Conservation (phyloP, 2,797 vertebrate genomes). For the Mareca penelope region DNA sequence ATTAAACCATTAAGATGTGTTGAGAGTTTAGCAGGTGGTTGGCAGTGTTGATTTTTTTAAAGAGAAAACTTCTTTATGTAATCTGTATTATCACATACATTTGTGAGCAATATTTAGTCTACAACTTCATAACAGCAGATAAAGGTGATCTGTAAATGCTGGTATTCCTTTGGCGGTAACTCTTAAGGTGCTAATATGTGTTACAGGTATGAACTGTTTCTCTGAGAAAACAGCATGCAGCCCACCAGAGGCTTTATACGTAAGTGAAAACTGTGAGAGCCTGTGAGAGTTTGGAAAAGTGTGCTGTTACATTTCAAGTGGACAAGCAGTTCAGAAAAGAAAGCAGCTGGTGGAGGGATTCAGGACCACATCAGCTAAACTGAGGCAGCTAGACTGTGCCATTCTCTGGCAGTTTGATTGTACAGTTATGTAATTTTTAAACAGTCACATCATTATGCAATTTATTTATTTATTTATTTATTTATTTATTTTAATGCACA, state of each 20-base stretch:
- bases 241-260: neutral
- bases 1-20: neutral
- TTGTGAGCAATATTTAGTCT: neutral
- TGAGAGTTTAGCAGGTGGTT: neutral
- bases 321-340: neutral
- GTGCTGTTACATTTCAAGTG: conserved; percentile 6
- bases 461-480: neutral
- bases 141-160: neutral
- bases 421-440: conserved; percentile 54
- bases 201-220: neutral
- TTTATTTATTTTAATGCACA: neutral
- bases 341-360: neutral
- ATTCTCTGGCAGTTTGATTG: conserved; percentile 38
- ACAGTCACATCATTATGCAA: conserved; percentile 13
- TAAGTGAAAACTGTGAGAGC: neutral
- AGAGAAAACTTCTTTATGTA: neutral
- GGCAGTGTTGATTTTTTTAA: neutral
- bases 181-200: neutral
- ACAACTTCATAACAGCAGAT: neutral
- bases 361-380: neutral
- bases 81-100: neutral
- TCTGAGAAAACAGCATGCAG: neutral
- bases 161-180: neutral
- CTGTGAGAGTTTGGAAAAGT: neutral
- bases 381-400: neutral